Evolutionary conservation across 1,140 invertebrate species (phyloP), one percentile per base, ranked within the genome.

Genomic region (Cephus cinctus): DNA sequence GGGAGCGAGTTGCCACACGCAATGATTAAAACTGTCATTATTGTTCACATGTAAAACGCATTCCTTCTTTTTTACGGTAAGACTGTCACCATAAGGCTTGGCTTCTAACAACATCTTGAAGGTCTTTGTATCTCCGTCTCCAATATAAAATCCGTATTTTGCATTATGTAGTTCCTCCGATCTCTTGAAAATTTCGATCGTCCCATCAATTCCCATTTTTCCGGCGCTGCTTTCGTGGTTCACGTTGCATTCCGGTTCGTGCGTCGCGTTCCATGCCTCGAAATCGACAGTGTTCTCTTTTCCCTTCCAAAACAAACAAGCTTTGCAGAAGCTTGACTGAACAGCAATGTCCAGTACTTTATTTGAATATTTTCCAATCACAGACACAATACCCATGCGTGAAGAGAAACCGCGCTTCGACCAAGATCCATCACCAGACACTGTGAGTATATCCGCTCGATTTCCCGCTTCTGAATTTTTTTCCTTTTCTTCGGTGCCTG

Each of bases 281-380:
- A 22, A 41, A 8, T 41, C 18, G 23, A 41, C 39, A 14, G 8
- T 41, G 22, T 41, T 46, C 23, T 21, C 8, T 30, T 22, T 34
- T 32, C 25, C 18, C 32, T 35, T 46, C 57, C 54, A 50, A 32
- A 23, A 16, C 32, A 39, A 20, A 45, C 52, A 57, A 31, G 27
- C 21, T 19, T 23, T 14, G 36, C 44, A 54, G 35, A 36, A 46
- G 25, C 27, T 53, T 54, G 52, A 43, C 25, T 46, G 52, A 41
- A 61, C 47, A 21, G 30, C n/a, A n/a, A 52, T 21, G 50, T 59
- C 54, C 3, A 63, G 3, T 19, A 61, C 34, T 59, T 61, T 63
- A 16, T 51, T 45, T 3, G 50, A 53, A 42, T 54, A 59, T 43
- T 52, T 59, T 30, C 51, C 57, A 43, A 59, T 59, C n/a, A 61